These are phyloP conservation scores for Colossoma macropomum DNA, from an alignment of 2,113 vertebrate genomes.

Conservation along the genomic window DNA sequence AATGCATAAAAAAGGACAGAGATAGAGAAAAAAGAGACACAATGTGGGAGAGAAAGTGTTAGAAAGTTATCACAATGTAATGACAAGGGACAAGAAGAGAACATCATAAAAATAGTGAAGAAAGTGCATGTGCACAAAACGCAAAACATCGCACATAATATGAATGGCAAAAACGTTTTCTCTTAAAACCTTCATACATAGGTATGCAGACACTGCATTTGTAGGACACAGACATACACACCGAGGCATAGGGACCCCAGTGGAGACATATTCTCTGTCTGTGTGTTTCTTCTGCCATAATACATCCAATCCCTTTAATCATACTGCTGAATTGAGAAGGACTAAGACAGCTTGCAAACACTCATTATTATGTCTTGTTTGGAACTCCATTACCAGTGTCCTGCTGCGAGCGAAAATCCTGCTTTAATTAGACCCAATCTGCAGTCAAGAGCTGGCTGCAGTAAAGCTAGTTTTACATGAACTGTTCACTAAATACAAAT, in stretches of 20 bases:
- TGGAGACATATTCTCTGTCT: no score
- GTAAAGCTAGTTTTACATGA: not conserved
- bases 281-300: not conserved
- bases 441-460: not conserved
- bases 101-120: not conserved
- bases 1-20: no score
- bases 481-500: no score
- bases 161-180: not conserved
- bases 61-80: no score
- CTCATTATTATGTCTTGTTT: conserved; percentile 8
- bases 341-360: not conserved
- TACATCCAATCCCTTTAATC: not conserved
- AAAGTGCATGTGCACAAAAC: not conserved
- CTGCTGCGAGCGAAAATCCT: not conserved
- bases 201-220: not conserved
- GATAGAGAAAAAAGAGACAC: no score
- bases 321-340: not conserved
- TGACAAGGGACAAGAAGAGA: not conserved
- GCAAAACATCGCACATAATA: no score
- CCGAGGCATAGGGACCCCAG: not conserved
- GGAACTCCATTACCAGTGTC: conserved; percentile 28
- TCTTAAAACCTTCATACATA: not conserved
- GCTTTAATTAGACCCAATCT: not conserved
- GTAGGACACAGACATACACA: not conserved
- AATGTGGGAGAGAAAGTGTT: no score